A percentile compares a stretch with the other conserved stretches of the same genome.
phyloP scores from a whole-genome alignment of 2,113 vertebrate genomes.

The Grantiella picta region DNA sequence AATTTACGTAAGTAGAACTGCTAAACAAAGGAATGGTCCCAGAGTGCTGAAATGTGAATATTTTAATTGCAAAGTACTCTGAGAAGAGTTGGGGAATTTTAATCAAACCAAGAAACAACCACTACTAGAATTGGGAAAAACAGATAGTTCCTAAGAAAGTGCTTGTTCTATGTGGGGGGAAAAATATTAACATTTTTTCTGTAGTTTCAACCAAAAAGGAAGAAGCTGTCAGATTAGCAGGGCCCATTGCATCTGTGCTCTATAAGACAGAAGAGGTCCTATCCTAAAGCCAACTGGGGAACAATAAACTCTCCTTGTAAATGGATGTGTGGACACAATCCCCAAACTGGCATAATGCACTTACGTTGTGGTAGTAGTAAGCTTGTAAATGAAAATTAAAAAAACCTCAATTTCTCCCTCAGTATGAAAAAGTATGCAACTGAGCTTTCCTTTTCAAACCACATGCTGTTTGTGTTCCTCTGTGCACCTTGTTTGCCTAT shows the following conservation, averaged over 20 bases:
- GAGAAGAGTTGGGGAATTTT: not conserved
- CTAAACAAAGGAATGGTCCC: not conserved
- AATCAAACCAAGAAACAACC: not conserved
- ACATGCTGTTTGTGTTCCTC: not conserved
- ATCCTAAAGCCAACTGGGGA: not conserved
- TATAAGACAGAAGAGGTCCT: not conserved
- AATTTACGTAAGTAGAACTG: not conserved
- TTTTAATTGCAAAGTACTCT: not conserved
- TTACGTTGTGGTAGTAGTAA: not conserved
- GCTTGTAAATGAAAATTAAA: not conserved
- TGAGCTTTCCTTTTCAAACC: not conserved
- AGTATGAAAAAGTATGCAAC: not conserved
- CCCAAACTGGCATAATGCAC: not conserved
- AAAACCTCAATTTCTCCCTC: not conserved
- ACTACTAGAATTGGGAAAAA: not conserved
- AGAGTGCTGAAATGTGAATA: not conserved
- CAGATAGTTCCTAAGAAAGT: not conserved
- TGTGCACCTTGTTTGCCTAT: not conserved
- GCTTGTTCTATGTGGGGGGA: accelerated
- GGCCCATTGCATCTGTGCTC: not conserved
- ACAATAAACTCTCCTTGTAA: not conserved
- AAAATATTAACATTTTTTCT: not conserved
- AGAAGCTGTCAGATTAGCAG: not conserved
- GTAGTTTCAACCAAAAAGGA: not conserved
- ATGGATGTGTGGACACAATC: not conserved